Percentiles rank a stretch among this genome's conserved stretches.
Conservation (phyloP, 2,888 invertebrate genomes). For the Drosophila hawaiiensis region DNA sequence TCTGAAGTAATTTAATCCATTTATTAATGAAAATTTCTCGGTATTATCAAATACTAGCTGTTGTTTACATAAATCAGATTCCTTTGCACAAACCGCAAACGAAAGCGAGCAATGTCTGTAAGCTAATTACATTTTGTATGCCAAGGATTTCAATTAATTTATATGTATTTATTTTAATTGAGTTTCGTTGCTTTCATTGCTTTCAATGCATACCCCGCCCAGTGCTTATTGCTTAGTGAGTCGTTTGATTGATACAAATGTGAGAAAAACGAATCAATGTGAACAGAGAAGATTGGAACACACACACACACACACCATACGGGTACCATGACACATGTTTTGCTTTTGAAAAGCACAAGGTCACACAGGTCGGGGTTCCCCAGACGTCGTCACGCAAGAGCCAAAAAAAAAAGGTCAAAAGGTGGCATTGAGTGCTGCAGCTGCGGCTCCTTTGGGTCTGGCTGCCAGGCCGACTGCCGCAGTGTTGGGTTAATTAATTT, state of each 20-base stretch:
- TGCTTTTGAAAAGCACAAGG: constrained; percentile 57
- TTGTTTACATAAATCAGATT: constrained; percentile 53
- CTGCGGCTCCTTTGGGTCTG: constrained; percentile 45
- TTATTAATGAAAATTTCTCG: constrained; percentile 23
- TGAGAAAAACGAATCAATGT: constrained; percentile 2
- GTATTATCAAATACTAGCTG: constrained; percentile 31
- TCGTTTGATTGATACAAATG: constrained; percentile 67
- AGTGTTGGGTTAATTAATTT: constrained; percentile 72
- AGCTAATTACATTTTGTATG: constrained; percentile 56
- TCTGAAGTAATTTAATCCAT: background rate
- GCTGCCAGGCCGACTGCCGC: constrained; percentile 21
- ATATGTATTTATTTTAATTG: constrained; percentile 70
- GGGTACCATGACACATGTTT: constrained; percentile 63
- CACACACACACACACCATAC: constrained; percentile 5
- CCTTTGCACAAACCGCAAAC: constrained; percentile 28
- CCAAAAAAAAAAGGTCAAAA: constrained; percentile 61
- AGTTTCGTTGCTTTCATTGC: constrained; percentile 50
- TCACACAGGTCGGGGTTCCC: constrained; percentile 35
- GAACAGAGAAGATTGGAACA: constrained; percentile 19
- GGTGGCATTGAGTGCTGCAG: constrained; percentile 52
- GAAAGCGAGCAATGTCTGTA: constrained; percentile 18
- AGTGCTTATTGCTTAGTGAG: constrained; percentile 42
- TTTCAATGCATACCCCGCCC: background rate
- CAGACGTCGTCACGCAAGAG: constrained; percentile 23
- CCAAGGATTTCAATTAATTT: constrained; percentile 70